A percentile compares a stretch with the other conserved stretches of the same genome.
Evolutionary conservation across 2,113 vertebrate species (phyloP).

Genomic region (Bambusicola thoracicus): DNA sequence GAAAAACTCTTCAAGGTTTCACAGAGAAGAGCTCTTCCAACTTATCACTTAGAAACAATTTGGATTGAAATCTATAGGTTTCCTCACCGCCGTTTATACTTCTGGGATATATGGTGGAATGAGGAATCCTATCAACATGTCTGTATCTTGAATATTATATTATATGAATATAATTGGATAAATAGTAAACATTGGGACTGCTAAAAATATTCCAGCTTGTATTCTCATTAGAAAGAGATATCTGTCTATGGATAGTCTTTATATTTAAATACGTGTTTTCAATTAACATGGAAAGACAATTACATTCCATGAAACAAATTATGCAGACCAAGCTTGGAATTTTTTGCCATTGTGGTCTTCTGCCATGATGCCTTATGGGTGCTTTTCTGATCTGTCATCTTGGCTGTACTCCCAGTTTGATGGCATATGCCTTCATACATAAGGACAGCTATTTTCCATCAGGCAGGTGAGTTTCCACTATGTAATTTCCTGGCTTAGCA

Average conservation of each 20-base stretch:
- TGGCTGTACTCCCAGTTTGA: not conserved
- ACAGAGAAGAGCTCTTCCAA: not conserved
- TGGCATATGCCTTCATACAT: not conserved
- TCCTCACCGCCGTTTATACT: not conserved
- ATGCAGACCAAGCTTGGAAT: not conserved
- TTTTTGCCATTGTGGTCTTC: not conserved
- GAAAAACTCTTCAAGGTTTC: not conserved
- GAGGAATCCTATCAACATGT: accelerated
- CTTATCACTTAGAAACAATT: not conserved
- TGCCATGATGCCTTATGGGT: not conserved
- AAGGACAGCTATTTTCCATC: not conserved
- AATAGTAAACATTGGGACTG: not conserved
- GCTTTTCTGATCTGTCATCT: slow-evolving; percentile 17
- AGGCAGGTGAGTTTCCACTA: not conserved
- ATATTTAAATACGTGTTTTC: not conserved
- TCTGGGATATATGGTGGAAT: not conserved
- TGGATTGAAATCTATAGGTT: not conserved
- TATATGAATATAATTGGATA: not conserved
- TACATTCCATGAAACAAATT: not conserved
- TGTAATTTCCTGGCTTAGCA: not conserved
- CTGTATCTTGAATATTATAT: not conserved
- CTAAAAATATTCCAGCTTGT: not conserved
- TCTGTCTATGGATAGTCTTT: not conserved
- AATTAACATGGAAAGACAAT: not conserved
- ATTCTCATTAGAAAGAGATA: not conserved